Evolutionary conservation across 35 echinoderm and acorn worm species (phyloP).

Genomic region (Acanthaster planci): DNA sequence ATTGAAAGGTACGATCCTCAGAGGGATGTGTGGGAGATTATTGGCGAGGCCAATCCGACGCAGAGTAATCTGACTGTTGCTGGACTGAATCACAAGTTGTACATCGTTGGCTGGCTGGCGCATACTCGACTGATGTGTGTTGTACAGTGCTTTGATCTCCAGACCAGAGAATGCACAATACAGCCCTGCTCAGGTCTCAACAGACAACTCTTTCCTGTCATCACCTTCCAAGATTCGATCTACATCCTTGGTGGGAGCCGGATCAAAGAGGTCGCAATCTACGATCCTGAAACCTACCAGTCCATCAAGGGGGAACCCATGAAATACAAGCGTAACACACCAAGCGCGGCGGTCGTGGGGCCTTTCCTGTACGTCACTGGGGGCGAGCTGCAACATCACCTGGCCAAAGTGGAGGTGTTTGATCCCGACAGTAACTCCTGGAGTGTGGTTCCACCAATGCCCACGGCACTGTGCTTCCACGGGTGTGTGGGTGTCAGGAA

Average conservation of each 20-base stretch:
- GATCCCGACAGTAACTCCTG: conserved; percentile 53
- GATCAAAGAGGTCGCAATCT: conserved; percentile 75
- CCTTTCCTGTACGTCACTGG: conserved; percentile 72
- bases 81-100: conserved; percentile 52
- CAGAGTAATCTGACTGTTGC: conserved; percentile 57
- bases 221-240: conserved; percentile 38
- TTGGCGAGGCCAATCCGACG: conserved; percentile 61
- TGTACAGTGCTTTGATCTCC: conserved; percentile 63
- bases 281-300: conserved; percentile 49
- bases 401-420: conserved; percentile 59
- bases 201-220: conserved; percentile 56
- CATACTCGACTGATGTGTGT: conserved; percentile 62
- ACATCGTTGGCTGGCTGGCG: conserved; percentile 63
- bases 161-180: conserved; percentile 56
- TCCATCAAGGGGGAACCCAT: conserved; percentile 42
- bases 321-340: conserved; percentile 74
- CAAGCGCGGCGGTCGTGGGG: conserved; percentile 59
- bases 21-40: conserved; percentile 48
- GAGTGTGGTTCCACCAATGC: conserved; percentile 53
- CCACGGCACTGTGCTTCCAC: conserved; percentile 75
- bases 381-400: conserved; percentile 66
- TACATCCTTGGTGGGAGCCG: conserved; percentile 61
- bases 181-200: conserved; percentile 64
- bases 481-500: conserved; percentile 61
- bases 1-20: conserved; percentile 63